A percentile compares a stretch with the other conserved stretches of the same genome.
Conservation (phyloP, 1,140 invertebrate genomes). For the Magallana gigas region DNA sequence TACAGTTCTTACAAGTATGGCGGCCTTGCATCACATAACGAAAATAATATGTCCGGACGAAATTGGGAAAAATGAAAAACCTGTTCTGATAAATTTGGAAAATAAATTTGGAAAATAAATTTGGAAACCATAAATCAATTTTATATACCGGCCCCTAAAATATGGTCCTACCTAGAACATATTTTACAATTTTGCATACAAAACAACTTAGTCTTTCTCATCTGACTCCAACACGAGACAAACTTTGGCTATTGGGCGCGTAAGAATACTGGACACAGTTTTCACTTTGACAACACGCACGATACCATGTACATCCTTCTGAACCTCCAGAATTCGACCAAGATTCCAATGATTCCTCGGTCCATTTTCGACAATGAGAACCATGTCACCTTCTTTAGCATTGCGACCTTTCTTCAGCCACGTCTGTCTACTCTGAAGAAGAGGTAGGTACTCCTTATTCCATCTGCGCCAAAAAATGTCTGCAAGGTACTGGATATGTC, state of each 20-base stretch:
- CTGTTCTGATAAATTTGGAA: not conserved
- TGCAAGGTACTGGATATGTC: slow-evolving; percentile 64
- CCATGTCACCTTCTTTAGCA: slow-evolving; percentile 54
- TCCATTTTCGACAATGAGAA: slow-evolving; percentile 58
- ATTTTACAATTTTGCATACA: not conserved
- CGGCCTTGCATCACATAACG: too few relatives aligned
- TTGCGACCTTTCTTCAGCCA: slow-evolving; percentile 6
- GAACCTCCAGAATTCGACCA: slow-evolving; percentile 43
- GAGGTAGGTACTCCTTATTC: slow-evolving; percentile 15
- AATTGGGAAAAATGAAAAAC: too few relatives aligned
- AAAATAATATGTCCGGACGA: too few relatives aligned
- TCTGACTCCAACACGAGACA: slow-evolving; percentile 43
- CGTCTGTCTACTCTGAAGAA: not conserved
- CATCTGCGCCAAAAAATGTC: slow-evolving; percentile 61
- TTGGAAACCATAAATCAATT: not conserved
- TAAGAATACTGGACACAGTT: slow-evolving; percentile 32
- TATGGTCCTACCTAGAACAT: slow-evolving; percentile 40
- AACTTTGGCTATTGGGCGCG: slow-evolving; percentile 56
- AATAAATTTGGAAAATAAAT: not conserved
- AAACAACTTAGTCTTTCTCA: not conserved
- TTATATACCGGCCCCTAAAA: slow-evolving; percentile 33
- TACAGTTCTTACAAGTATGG: too few relatives aligned
- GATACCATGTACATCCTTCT: slow-evolving; percentile 24
- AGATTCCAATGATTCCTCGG: slow-evolving; percentile 59
- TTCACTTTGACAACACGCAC: slow-evolving; percentile 52